Base-by-base conservation (phyloP, 2,113 vertebrate genomes). In the Cochlearius cochlearius region DNA sequence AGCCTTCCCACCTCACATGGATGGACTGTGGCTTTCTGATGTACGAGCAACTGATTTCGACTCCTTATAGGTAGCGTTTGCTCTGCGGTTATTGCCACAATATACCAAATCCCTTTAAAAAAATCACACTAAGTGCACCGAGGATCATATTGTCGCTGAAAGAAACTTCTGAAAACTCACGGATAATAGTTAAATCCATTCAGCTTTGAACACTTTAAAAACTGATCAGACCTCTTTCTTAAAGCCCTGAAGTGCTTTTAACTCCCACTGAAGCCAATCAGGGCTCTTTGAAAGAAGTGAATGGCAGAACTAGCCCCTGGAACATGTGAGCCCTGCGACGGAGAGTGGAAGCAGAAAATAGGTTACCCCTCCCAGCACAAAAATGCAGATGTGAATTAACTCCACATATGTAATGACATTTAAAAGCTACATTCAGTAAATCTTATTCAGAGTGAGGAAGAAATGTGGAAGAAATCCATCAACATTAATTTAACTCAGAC, bases 371-470 rank as follows among this genome's bases (percentile, higher is more conserved):
- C 96, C 96, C 96, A 93, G 90, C 88, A 80, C 63, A 93, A 96
- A 97, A 96, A 96, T 96, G 96, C 96, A 96, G 96, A 97, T 97
- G 96, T 96, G 96, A 96, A 97, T 97, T 96, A 97, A 58, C 96
- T 12, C 85, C 88, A 93, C 90, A 77, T 43, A 95, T 88, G 43
- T 96, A 95, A 97, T 94, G 96, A 82, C 90, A 82, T 93, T 93
- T 94, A 93, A 96, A 95, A 94, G 95, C 95, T 86, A 90, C 96
- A 94, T 93, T 96, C 95, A 97, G 88, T 93, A 90, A 92, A 58
- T 93, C 95, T 93, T 88, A 93, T 96, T 96, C 96, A 97, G 82
- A 94, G 38, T 26, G 82, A 88, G 82, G 90, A 96, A 94, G 92
- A 92, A 95, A 88, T 88, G 55, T 94, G 94, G 93, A 96, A 97